Conservation (phyloP, 2,797 vertebrate genomes). For the Muscicapa striata region DNA sequence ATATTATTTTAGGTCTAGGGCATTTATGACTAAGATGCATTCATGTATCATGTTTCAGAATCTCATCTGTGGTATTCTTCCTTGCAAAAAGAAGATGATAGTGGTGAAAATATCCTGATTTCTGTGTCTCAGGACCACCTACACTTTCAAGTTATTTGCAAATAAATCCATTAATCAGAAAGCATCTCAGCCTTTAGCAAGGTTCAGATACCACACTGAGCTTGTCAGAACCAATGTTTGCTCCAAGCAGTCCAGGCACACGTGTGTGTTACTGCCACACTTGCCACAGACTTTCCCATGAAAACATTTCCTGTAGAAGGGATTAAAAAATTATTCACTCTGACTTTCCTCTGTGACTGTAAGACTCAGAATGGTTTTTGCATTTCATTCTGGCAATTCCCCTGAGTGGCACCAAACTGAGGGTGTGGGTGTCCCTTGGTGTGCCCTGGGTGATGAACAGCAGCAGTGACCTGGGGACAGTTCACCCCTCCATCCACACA, state of each 20-base stretch:
- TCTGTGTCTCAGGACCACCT: not conserved
- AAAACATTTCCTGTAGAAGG: not conserved
- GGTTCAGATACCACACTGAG: not conserved
- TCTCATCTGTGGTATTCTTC: not conserved
- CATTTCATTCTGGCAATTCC: not conserved
- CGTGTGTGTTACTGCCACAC: not conserved
- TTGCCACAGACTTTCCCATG: not conserved
- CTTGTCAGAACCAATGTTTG: not conserved
- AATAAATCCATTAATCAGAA: not conserved
- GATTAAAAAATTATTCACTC: not conserved
- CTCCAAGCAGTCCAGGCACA: not conserved
- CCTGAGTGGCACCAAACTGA: not conserved
- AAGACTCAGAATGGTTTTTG: not conserved
- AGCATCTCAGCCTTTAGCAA: not conserved
- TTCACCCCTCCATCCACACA: not conserved
- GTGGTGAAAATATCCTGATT: not conserved
- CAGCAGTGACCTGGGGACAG: not conserved
- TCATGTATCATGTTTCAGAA: not conserved
- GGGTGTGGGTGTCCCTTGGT: not conserved
- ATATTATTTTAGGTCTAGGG: not conserved
- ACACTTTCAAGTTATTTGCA: not conserved
- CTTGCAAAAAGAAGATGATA: not conserved
- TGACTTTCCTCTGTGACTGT: not conserved
- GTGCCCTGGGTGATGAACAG: not conserved
- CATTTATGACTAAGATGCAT: not conserved